Evolutionary conservation across 2,888 invertebrate species (phyloP).

Genomic region (Fragum whitleyi): DNA sequence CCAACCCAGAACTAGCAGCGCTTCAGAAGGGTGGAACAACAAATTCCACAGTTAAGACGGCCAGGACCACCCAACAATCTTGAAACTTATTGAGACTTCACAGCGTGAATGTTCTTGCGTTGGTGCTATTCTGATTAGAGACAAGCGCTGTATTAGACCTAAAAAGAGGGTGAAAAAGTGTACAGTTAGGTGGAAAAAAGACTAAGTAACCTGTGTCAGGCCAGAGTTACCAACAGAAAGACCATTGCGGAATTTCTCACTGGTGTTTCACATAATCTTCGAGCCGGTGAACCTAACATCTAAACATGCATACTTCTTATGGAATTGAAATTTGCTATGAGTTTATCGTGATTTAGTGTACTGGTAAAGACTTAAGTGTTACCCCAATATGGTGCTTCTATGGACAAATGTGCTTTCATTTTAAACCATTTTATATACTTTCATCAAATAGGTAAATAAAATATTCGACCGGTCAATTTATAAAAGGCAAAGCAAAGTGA

Average conservation of each 20-base stretch:
- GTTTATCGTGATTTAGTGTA: background rate
- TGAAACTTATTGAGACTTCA: slow-evolving; percentile 1
- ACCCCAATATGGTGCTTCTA: too few species aligned
- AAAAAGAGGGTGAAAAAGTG: slow-evolving; percentile 11
- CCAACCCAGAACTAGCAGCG: slow-evolving; percentile 12
- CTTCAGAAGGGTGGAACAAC: slow-evolving; percentile 23
- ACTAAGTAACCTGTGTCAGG: slow-evolving; percentile 12
- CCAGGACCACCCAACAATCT: slow-evolving; percentile 9
- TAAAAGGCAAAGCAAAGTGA: too few species aligned
- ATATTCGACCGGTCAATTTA: too few species aligned
- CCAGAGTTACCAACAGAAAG: slow-evolving; percentile 1
- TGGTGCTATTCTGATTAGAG: background rate
- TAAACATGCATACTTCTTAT: background rate
- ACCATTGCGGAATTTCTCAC: slow-evolving; percentile 19
- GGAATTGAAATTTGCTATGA: background rate
- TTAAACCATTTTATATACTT: too few species aligned
- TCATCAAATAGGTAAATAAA: too few species aligned
- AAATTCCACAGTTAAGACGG: slow-evolving; percentile 6
- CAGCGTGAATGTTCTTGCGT: slow-evolving; percentile 16
- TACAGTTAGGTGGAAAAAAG: slow-evolving; percentile 1
- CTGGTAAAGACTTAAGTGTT: too few species aligned
- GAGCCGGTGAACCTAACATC: slow-evolving; percentile 11
- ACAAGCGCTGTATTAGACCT: slow-evolving; percentile 12
- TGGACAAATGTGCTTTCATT: too few species aligned
- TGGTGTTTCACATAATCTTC: slow-evolving; percentile 19